Conservation (phyloP, 2,797 vertebrate species). For the Uromys caudimaculatus region DNA sequence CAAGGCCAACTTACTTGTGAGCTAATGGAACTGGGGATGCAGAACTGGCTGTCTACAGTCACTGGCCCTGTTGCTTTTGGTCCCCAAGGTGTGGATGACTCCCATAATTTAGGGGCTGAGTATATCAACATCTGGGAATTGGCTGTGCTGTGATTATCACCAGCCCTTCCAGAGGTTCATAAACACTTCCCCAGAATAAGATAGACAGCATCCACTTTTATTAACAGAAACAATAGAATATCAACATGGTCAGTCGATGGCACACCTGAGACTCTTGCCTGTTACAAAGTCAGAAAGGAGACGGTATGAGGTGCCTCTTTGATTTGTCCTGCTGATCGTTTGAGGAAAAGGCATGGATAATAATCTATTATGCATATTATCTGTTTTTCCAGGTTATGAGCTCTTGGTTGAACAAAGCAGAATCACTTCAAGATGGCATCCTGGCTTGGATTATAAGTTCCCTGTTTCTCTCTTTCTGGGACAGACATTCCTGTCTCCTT, state of each 20-base stretch:
- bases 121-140: slow-evolving; percentile 12
- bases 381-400: slow-evolving; percentile 53
- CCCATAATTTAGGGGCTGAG: background rate
- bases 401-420: slow-evolving; percentile 3
- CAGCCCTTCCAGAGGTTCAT: background rate
- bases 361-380: background rate
- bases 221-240: background rate
- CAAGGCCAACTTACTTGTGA: background rate
- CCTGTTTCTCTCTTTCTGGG: background rate
- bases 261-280: background rate
- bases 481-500: background rate
- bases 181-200: background rate
- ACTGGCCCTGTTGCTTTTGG: background rate
- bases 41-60: background rate
- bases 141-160: background rate
- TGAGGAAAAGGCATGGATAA: background rate
- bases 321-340: background rate
- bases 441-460: background rate
- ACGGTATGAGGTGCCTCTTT: background rate
- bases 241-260: background rate
- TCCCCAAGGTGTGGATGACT: background rate
- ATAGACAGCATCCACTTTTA: background rate
- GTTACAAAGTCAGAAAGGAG: slow-evolving; percentile 45
- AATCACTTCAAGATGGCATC: slow-evolving; percentile 38
- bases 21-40: background rate